Evolutionary conservation across 2,113 vertebrate genomes (phyloP).

Genomic region (Ammodytes dubius): DNA sequence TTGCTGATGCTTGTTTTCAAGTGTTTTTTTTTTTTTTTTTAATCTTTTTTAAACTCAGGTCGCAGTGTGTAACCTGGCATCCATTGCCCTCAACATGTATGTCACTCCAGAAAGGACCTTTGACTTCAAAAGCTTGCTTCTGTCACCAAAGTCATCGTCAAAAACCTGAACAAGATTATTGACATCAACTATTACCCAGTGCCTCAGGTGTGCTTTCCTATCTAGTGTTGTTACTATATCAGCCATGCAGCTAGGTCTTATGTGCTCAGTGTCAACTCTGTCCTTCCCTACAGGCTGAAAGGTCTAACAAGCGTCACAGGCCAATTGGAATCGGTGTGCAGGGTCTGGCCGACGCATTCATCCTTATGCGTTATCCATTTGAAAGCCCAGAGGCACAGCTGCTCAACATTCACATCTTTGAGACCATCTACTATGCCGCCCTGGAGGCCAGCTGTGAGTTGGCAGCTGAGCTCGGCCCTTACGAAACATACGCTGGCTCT

Average conservation of each 20-base stretch:
- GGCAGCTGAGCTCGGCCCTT: constrained; percentile 87
- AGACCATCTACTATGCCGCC: constrained; percentile 95
- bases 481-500: constrained; percentile 91
- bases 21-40: not conserved
- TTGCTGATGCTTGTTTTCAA: not conserved
- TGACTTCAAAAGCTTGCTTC: constrained; percentile 92
- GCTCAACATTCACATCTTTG: constrained; percentile 96
- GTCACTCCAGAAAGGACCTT: constrained; percentile 91
- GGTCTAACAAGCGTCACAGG: constrained; percentile 94
- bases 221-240: not conserved
- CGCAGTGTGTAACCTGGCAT: constrained; percentile 96
- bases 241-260: not conserved
- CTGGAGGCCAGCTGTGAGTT: constrained; percentile 96
- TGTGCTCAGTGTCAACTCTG: not conserved
- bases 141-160: constrained; percentile 94
- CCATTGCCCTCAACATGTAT: constrained; percentile 97
- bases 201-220: constrained; percentile 86
- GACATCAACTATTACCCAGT: constrained; percentile 98
- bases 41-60: constrained; percentile 82
- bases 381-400: constrained; percentile 93
- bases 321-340: constrained; percentile 97
- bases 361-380: constrained; percentile 95
- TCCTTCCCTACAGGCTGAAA: constrained; percentile 84
- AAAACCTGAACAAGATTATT: constrained; percentile 97
- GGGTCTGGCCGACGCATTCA: constrained; percentile 96